A percentile compares a stretch with the other conserved stretches of the same genome.
Conservation (phyloP, 2,888 invertebrate genomes). For the Nymphalis urticae region DNA sequence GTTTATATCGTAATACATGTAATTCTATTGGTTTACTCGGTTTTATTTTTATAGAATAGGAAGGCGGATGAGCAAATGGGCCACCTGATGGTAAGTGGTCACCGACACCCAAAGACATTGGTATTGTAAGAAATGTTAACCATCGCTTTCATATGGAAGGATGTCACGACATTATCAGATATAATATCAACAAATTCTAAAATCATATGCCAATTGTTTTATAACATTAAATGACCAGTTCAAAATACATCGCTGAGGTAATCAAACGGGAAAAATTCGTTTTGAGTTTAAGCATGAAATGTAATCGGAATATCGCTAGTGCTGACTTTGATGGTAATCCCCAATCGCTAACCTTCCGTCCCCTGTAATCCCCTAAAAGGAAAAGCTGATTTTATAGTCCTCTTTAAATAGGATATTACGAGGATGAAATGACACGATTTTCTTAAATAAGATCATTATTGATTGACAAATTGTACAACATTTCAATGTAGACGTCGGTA, state of each 20-base stretch:
- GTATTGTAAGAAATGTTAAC: too few relatives aligned
- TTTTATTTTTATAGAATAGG: too few relatives aligned
- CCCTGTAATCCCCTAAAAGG: conserved; percentile 16
- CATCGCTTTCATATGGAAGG: too few relatives aligned
- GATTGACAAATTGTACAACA: neutral
- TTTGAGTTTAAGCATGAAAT: conserved; percentile 13
- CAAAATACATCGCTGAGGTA: neutral
- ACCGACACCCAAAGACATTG: too few relatives aligned
- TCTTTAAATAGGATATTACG: conserved; percentile 17
- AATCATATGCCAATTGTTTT: neutral
- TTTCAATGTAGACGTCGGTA: neutral
- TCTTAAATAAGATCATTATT: conserved; percentile 3
- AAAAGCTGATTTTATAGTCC: conserved; percentile 21
- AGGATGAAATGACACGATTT: conserved; percentile 8
- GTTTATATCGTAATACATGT: too few relatives aligned
- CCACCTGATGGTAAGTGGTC: too few relatives aligned
- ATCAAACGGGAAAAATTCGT: conserved; percentile 9
- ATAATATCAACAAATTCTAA: neutral
- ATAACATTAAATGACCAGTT: neutral
- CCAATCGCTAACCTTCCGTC: conserved; percentile 23
- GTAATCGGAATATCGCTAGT: conserved; percentile 24
- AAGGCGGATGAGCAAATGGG: too few relatives aligned
- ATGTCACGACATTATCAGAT: neutral
- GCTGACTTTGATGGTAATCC: conserved; percentile 25
- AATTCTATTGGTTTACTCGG: too few relatives aligned